Base-by-base conservation (phyloP, 2,888 invertebrate species). In the Cheilosia vernalis region DNA sequence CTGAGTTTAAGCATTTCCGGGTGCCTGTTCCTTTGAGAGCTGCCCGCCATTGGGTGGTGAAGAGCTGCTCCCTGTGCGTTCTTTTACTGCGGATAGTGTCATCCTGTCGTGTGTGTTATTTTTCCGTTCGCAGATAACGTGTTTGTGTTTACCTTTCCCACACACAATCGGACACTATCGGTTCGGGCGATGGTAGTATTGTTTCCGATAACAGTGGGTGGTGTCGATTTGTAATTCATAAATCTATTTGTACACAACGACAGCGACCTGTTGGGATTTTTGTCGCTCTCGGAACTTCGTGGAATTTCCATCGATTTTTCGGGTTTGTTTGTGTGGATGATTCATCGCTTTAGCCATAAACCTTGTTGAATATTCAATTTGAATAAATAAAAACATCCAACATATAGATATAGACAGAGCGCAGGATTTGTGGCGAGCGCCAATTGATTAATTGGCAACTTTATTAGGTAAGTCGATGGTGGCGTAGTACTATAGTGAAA, bases 381-480 rank as follows among this genome's bases (percentile, higher is more conserved):
- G n/a, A 47, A 27, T 42, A 13, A 67, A 53, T 66, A 66, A 72
- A 13, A 51, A 15, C 51, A 53, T 42, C 73, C 73, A 63, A 63
- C 51, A 30, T 33, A 27, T 7, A 61, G 19, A 53, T 30, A 53
- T 7, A 21, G n/a, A 21, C 21, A 7, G 19, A 6, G 19, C n/a
- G 21, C 19, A 53, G 67, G 42, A 67, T 49, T 61, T 47, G 51
- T 10, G n/a, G 37, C 58, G 47, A 55, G 40, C 56, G 37, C 37
- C 49, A 13, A 44, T 37, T 58, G 37, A 53, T 63, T 58, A 67
- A 51, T 70, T 55, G 4, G 37, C 6, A 60, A 60, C 19, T 27
- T 19, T 61, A 63, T 70, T 63, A 44, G 81, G 81, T 82, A 77
- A 82, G 77, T 66, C 66, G 17, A 30, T 51, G 15, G 19, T 19